Conservation (phyloP, 2,888 invertebrate species). For the Hirtodrosophila trivittata region DNA sequence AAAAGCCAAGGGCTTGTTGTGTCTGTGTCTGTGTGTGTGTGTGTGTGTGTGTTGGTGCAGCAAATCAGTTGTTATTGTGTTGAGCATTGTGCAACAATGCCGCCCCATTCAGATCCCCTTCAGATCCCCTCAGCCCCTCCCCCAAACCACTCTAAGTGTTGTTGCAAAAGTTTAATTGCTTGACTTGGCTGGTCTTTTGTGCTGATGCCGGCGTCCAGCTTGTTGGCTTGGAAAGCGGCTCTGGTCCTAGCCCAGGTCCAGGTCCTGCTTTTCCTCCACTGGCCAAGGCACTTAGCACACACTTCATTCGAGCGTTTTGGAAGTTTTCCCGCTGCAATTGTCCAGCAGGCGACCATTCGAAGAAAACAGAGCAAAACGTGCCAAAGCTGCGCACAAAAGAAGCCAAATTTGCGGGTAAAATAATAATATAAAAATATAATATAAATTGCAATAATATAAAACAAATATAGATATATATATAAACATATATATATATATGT, state of each 20-base stretch:
- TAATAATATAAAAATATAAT: constrained; percentile 6
- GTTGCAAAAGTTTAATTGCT: constrained; percentile 68
- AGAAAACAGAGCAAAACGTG: constrained; percentile 36
- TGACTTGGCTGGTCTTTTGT: constrained; percentile 54
- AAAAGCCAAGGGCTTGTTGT: constrained; percentile 12
- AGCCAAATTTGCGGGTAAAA: constrained; percentile 11
- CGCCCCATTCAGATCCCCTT: not conserved
- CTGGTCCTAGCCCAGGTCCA: not conserved
- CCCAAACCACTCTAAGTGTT: constrained; percentile 12
- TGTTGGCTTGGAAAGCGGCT: constrained; percentile 20
- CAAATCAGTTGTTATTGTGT: constrained; percentile 49
- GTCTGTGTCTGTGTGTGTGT: not conserved
- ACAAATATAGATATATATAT: not conserved
- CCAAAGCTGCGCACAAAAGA: constrained; percentile 30
- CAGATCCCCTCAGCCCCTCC: not conserved
- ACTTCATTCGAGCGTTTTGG: constrained; percentile 39
- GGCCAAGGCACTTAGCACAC: constrained; percentile 20
- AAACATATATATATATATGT: constrained; percentile 8
- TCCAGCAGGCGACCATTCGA: constrained; percentile 28
- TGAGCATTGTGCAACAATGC: constrained; percentile 35
- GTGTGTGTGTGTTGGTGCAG: constrained; percentile 22
- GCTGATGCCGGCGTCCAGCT: constrained; percentile 26
- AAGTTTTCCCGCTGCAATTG: constrained; percentile 30
- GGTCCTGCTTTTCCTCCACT: not conserved
- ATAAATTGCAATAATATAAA: constrained; percentile 27